Evolutionary conservation across 2,888 invertebrate species (phyloP).

Genomic region (Mythimna loreyi): DNA sequence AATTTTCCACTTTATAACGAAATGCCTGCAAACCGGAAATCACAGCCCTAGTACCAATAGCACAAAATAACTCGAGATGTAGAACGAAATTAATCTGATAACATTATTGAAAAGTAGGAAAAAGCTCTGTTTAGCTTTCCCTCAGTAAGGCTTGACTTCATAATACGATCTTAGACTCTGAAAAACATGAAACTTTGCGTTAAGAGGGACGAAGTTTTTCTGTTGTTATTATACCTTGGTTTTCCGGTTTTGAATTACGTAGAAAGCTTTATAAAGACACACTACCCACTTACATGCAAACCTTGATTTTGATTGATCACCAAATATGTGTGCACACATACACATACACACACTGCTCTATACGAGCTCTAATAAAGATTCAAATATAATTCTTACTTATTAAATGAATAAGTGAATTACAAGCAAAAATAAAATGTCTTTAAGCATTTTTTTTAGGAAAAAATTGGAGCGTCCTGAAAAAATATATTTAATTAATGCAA

Average conservation of each 20-base stretch:
- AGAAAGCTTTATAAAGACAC: background rate
- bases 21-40: background rate
- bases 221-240: background rate
- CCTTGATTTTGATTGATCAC: background rate
- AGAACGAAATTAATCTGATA: background rate
- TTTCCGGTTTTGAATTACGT: background rate
- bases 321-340: background rate
- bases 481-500: background rate
- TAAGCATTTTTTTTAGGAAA: background rate
- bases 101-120: background rate
- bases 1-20: too few species aligned
- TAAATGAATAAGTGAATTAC: background rate
- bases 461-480: too few species aligned
- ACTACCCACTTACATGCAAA: background rate
- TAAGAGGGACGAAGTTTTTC: background rate
- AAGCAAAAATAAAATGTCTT: background rate
- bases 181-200: background rate
- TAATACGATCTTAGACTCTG: background rate
- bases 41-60: background rate
- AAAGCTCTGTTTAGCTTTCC: background rate
- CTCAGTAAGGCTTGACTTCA: background rate
- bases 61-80: background rate
- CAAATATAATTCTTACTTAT: background rate
- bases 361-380: background rate
- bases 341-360: background rate